A percentile compares a stretch with the other conserved stretches of the same genome.
Conservation (phyloP, 2,888 invertebrate species). For the Nephrotoma flavescens region DNA sequence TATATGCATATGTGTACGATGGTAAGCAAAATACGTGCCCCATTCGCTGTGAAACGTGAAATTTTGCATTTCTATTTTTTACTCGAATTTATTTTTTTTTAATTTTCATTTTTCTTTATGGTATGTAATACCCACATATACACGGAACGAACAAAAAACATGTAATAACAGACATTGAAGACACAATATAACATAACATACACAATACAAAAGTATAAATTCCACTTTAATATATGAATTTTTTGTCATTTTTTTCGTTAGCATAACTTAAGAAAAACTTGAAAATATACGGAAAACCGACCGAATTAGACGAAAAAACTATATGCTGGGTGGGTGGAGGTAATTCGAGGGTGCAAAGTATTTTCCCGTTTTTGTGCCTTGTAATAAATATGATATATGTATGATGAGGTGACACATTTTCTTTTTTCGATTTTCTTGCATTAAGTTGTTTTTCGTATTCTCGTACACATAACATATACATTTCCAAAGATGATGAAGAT, state of each 20-base stretch:
- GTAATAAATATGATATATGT: background rate
- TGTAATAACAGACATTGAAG: background rate
- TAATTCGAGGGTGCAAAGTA: background rate
- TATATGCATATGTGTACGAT: background rate
- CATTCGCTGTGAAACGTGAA: background rate
- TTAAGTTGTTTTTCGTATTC: background rate
- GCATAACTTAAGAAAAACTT: background rate
- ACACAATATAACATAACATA: background rate
- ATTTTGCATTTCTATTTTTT: background rate
- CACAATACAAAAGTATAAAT: background rate
- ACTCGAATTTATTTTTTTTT: background rate
- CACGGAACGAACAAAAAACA: background rate
- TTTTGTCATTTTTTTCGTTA: background rate
- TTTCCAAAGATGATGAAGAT: background rate
- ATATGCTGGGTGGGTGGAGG: background rate
- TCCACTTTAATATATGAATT: background rate
- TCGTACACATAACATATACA: background rate
- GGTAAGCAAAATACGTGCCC: background rate
- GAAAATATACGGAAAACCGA: background rate
- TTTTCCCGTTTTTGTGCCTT: background rate
- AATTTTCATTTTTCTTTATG: background rate
- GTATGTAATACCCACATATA: background rate
- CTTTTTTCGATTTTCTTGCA: background rate
- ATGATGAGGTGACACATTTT: background rate
- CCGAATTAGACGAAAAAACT: background rate